Evolutionary conservation across 2,113 vertebrate genomes (phyloP), one percentile per base, ranked within the genome.

Genomic region (Mirounga angustirostris): DNA sequence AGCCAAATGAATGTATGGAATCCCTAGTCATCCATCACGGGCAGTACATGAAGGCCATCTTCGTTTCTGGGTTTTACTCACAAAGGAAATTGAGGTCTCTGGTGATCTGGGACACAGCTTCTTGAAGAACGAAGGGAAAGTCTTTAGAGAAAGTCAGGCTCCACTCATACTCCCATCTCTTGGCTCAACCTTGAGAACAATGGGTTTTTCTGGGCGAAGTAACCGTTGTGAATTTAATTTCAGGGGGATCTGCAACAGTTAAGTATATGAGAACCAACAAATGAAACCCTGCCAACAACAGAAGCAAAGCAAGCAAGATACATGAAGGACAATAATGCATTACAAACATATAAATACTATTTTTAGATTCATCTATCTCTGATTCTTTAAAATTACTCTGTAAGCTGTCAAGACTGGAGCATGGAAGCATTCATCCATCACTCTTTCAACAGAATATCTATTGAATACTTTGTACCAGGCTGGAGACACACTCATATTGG

Each of bases 221-320:
- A 98, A 1, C 96, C 67, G 86, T 87, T 94, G 43, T 16, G 30
- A 21, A 13, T 9, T 2, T 15, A 97, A 22, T 94, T 96, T 96
- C 94, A 98, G 12, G 40, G 98, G 96, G 3, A n/a, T 43, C 90
- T n/a, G 67, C 59, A 96, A 95, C 69, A 97, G 67, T 81, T 3
- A 0, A 43, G 14, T 4, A 69, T 18, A 74, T 67, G 88, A 95
- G 95, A 94, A 79, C 67, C 40, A 85, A 52, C 61, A 93, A 95
- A 97, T 84, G 92, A 97, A 96, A 50, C 1, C 78, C 81, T n/a
- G 78, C 3, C 40, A 94, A 73, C n/a, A 87, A 73, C 85, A 97
- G 92, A 91, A 67, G 40, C 69, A 90, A 85, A 95, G 52, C 0
- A 0, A 73, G 79, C 1, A 82, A 71, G 22, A 96, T 91, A 92